These are phyloP conservation scores for Entomobrya proxima DNA, from an alignment of 2,888 invertebrate genomes.

Conservation along the genomic window DNA sequence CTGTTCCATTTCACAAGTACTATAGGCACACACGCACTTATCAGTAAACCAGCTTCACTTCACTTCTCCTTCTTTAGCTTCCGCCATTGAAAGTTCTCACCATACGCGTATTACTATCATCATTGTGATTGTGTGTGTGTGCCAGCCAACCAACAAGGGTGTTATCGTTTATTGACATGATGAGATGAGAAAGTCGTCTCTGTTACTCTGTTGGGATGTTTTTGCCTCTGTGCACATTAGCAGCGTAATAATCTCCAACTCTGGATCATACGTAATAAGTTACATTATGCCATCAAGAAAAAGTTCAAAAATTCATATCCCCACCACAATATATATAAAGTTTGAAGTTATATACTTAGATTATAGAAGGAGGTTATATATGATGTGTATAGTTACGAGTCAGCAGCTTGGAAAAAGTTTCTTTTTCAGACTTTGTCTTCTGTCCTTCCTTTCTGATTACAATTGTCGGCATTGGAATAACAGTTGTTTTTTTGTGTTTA, in stretches of 20 bases:
- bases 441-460: no score
- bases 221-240: background rate
- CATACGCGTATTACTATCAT: background rate
- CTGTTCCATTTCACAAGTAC: background rate
- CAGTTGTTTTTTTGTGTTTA: no score
- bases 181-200: background rate
- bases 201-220: background rate
- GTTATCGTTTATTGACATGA: conserved; percentile 42
- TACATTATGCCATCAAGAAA: no score
- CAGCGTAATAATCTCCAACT: background rate
- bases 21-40: background rate
- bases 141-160: no score
- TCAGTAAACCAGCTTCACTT: background rate
- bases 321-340: no score
- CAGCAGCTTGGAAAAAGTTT: no score
- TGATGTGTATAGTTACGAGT: no score
- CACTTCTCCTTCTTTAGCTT: conserved; percentile 5
- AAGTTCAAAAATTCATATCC: no score
- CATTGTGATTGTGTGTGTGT: background rate
- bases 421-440: no score
- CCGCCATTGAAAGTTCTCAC: conserved; percentile 36
- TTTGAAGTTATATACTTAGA: no score
- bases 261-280: background rate
- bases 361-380: no score
- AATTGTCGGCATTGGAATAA: no score